phyloP scores from a whole-genome alignment of 1,140 invertebrate species.

The Drosophila gunungcola region DNA sequence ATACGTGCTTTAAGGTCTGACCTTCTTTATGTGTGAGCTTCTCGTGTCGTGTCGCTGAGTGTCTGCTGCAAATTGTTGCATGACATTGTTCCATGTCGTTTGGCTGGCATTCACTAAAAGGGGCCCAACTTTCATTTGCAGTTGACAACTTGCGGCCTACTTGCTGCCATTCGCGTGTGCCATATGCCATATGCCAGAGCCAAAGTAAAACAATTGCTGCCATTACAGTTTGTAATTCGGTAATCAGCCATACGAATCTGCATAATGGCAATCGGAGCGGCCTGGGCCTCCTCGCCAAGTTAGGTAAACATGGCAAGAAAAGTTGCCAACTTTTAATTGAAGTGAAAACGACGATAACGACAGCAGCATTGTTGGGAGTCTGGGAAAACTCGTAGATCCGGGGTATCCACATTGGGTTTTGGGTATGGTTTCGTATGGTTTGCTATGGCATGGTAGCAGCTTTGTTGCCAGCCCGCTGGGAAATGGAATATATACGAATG shows the following conservation, averaged over 20 bases:
- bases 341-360: slow-evolving; percentile 84
- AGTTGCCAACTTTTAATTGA: slow-evolving; percentile 84
- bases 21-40: slow-evolving; percentile 35
- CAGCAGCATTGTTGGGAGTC: slow-evolving; percentile 74
- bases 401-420: slow-evolving; percentile 20
- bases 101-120: slow-evolving; percentile 45
- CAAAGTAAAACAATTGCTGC: slow-evolving; percentile 74
- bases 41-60: slow-evolving; percentile 11
- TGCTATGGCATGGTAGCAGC: slow-evolving; percentile 3
- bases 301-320: slow-evolving; percentile 81
- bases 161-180: slow-evolving; percentile 68
- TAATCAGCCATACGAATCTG: slow-evolving; percentile 81
- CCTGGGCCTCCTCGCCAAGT: slow-evolving; percentile 37
- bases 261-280: slow-evolving; percentile 76
- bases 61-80: slow-evolving; percentile 52
- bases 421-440: not conserved
- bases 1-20: slow-evolving; percentile 67
- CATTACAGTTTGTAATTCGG: slow-evolving; percentile 83
- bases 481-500: slow-evolving; percentile 29
- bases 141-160: slow-evolving; percentile 77
- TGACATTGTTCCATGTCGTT: slow-evolving; percentile 34
- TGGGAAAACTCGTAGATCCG: slow-evolving; percentile 29
- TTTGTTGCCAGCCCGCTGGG: slow-evolving; percentile 71
- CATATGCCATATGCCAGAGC: slow-evolving; percentile 59
- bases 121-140: slow-evolving; percentile 29